Percentiles rank a stretch among this genome's conserved stretches.
Evolutionary conservation across 2,113 vertebrate genomes (phyloP).

Genomic region (Hemicordylus capensis): DNA sequence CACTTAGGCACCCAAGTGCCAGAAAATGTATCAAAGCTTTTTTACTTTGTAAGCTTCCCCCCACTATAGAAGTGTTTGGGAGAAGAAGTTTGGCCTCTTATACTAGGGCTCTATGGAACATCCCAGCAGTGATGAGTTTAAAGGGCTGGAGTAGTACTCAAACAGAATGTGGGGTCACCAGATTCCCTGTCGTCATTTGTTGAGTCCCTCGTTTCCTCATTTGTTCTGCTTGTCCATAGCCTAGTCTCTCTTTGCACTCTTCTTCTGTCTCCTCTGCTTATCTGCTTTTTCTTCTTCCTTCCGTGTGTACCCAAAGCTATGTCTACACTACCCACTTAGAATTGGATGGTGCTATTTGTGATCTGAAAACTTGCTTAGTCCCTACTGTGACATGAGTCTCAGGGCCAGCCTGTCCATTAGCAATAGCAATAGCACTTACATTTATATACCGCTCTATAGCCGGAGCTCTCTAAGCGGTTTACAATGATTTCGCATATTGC

Average conservation of each 20-base stretch:
- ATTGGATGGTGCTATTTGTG: neutral
- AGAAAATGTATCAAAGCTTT: neutral
- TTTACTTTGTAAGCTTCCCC: neutral
- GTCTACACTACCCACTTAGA: neutral
- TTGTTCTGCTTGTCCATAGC: neutral
- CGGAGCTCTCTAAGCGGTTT: no score
- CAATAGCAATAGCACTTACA: no score
- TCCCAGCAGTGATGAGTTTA: neutral
- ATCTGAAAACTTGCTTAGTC: neutral
- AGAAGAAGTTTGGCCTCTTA: neutral
- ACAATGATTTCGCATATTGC: no score
- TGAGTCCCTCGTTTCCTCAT: neutral
- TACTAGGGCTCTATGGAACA: neutral
- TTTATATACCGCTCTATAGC: no score
- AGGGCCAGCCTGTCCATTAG: no score
- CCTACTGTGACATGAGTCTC: neutral
- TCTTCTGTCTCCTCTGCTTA: neutral
- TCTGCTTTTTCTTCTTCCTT: neutral
- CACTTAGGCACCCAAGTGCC: neutral
- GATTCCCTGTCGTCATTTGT: neutral
- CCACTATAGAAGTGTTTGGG: neutral
- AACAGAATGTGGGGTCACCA: no score
- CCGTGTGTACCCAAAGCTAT: neutral
- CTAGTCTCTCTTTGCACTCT: neutral
- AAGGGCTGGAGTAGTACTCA: neutral